Conservation (phyloP, 2,888 invertebrate genomes). For the Lasioglossum zephyrum region DNA sequence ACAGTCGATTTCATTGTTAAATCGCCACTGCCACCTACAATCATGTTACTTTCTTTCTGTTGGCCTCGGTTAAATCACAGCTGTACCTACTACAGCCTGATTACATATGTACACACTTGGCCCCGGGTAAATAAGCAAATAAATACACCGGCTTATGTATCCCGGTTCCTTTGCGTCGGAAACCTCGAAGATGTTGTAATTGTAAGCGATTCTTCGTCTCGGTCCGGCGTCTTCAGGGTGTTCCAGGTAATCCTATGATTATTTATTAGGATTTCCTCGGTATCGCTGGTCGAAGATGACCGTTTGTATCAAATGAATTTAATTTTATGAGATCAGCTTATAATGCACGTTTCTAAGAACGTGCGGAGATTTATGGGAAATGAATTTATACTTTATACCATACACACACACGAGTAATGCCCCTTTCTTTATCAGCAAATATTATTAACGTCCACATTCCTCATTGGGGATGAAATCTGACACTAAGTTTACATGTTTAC, state of each 20-base stretch:
- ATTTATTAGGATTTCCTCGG: slow-evolving; percentile 22
- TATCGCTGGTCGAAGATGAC: not conserved
- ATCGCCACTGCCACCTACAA: slow-evolving; percentile 77
- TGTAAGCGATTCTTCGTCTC: slow-evolving; percentile 28
- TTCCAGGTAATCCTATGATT: slow-evolving; percentile 20
- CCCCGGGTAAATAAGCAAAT: slow-evolving; percentile 55
- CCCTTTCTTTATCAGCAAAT: not conserved
- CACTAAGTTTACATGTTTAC: not conserved
- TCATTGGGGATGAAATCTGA: not conserved
- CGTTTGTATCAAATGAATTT: not conserved
- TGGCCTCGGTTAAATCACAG: slow-evolving; percentile 74
- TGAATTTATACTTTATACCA: not conserved
- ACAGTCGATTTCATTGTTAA: slow-evolving; percentile 72
- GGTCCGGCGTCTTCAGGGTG: slow-evolving; percentile 3
- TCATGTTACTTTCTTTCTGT: slow-evolving; percentile 77
- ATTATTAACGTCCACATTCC: not conserved
- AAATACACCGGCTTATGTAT: slow-evolving; percentile 38
- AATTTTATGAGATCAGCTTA: not conserved
- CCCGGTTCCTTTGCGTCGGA: slow-evolving; percentile 3
- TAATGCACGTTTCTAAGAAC: not conserved
- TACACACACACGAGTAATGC: not conserved
- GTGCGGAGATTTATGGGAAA: not conserved
- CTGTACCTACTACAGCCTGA: slow-evolving; percentile 62
- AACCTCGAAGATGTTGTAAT: slow-evolving; percentile 44
- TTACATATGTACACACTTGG: slow-evolving; percentile 60